Evolutionary conservation across 2,797 vertebrate genomes (phyloP).

Genomic region (Scyliorhinus canicula): DNA sequence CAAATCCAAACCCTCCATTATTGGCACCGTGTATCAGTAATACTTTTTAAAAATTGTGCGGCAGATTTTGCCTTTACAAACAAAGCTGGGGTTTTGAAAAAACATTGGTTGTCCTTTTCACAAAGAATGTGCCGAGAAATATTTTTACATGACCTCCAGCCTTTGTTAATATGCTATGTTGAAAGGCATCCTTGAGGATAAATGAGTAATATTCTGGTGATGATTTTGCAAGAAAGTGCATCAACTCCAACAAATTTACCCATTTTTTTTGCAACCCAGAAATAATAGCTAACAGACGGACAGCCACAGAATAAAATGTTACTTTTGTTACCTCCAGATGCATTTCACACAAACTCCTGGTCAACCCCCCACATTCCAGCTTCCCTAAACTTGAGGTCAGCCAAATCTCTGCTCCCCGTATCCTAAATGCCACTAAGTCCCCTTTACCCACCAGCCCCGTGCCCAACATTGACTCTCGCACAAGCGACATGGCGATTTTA

Average conservation of each 20-base stretch:
- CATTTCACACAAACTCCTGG: neutral
- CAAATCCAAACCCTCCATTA: neutral
- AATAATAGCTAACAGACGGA: neutral
- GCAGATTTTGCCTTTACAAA: neutral
- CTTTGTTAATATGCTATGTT: neutral
- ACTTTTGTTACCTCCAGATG: neutral
- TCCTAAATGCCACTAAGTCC: neutral
- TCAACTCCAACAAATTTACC: neutral
- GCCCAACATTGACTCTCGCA: too few species aligned
- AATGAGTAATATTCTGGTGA: neutral
- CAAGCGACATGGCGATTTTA: too few species aligned
- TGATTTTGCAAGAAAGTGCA: neutral
- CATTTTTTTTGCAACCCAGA: too few species aligned
- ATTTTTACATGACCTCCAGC: neutral
- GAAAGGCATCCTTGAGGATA: neutral
- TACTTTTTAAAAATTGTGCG: neutral
- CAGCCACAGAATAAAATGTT: neutral
- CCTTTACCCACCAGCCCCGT: neutral
- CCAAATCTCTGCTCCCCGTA: neutral
- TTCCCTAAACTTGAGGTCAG: neutral
- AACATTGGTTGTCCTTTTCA: neutral
- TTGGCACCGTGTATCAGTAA: neutral
- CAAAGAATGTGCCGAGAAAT: neutral
- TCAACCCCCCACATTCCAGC: neutral
- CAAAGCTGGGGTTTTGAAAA: neutral